Base-by-base conservation (phyloP, 1,140 invertebrate species). In the Drosophila bipectinata region DNA sequence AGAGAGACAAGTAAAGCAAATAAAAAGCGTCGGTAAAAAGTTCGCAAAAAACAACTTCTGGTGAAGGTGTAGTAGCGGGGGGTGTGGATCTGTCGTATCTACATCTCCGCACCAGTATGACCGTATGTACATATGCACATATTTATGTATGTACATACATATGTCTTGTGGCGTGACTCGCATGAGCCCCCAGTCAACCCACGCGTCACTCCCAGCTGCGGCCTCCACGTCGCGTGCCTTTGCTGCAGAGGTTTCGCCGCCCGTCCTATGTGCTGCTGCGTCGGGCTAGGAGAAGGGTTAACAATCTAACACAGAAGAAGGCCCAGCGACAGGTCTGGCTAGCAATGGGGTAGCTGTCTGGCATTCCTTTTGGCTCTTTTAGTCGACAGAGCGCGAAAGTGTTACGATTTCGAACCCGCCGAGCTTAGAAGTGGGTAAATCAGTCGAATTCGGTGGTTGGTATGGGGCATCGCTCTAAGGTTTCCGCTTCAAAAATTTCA, bases 351-450 rank as follows among this genome's bases (percentile, higher is more conserved):
- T 8, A 14, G 24, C 12, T 58, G 72, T 59, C 37, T 75, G 62
- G 72, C 55, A 41, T 57, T 57, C 21, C 15, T 18, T 47, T 47
- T 64, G 61, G 53, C 53, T 87, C 54, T 71, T 85, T 87, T 78
- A 82, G 66, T 62, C 14, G 59, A 49, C 39, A 72, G 61, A 62
- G 74, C 83, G 82, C 57, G 79, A 87, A 87, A 87, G 82, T 87
- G 82, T 87, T 87, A 87, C 83, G 82, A 87, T 87, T 87, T 78
- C 66, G 74, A 87, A 87, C 61, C 68, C 60, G 58, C 55, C 61
- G 72, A 87, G 71, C 82, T 87, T 87, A 87, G 82, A 87, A 87
- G 75, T 87, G 83, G 78, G 82, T 87, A 87, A 87, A 82, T 72
- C 78, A 82, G 73, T 68, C 68, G 72, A 32, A 52, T 26, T 26